phyloP scores from a whole-genome alignment of 2,888 invertebrate genomes.

The Dicyrtoma fusca region DNA sequence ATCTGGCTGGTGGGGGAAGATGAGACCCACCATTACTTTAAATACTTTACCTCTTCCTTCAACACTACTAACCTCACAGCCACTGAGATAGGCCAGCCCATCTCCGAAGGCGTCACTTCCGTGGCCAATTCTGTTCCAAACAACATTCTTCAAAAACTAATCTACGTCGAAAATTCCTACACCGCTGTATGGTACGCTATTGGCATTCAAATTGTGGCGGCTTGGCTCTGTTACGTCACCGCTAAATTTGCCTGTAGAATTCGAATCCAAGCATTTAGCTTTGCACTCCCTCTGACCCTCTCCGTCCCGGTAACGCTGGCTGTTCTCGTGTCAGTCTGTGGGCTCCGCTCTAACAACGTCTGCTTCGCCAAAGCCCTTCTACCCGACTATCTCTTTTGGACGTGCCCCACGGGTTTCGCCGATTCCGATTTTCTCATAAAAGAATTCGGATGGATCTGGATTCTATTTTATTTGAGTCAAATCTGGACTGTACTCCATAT shows the following conservation, averaged over 20 bases:
- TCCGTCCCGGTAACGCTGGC: constrained; percentile 59
- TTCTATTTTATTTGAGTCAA: constrained; percentile 89
- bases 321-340: constrained; percentile 60
- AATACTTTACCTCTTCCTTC: constrained; percentile 54
- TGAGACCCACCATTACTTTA: constrained; percentile 57
- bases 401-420: constrained; percentile 60
- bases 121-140: background rate
- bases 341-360: constrained; percentile 78
- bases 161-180: background rate
- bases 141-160: background rate
- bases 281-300: constrained; percentile 61
- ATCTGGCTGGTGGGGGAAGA: constrained; percentile 60
- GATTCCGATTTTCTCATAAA: constrained; percentile 3
- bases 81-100: constrained; percentile 44
- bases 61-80: constrained; percentile 56
- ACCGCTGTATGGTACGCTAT: constrained; percentile 51
- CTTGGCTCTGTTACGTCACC: constrained; percentile 61
- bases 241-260: constrained; percentile 63
- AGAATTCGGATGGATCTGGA: constrained; percentile 89
- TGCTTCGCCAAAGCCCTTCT: constrained; percentile 77
- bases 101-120: constrained; percentile 10
- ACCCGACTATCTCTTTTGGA: constrained; percentile 63
- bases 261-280: constrained; percentile 62
- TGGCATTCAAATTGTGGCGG: constrained; percentile 59
- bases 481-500: constrained; percentile 96